phyloP scores from a whole-genome alignment of 2,113 vertebrate genomes.

The Sorex fumeus region DNA sequence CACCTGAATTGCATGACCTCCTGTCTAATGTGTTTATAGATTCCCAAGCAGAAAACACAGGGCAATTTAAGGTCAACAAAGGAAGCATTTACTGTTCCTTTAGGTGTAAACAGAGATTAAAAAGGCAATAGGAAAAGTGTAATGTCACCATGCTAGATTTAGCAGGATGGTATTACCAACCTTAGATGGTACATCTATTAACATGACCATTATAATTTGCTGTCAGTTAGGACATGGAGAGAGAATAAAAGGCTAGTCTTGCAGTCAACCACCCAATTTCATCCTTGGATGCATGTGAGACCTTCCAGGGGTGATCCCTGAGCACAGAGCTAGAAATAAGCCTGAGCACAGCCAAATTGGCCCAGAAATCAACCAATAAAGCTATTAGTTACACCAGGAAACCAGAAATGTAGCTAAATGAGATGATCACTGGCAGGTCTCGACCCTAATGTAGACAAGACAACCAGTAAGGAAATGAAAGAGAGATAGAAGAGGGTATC shows the following conservation, averaged over 20 bases:
- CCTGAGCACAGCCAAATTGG: too few species aligned
- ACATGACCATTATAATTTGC: too few species aligned
- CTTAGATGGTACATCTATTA: background rate
- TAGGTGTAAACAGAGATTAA: background rate
- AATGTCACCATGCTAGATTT: too few species aligned
- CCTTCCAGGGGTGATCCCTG: too few species aligned
- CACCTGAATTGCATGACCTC: background rate
- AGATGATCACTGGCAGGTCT: background rate
- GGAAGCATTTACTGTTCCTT: background rate
- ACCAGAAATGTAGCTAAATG: background rate
- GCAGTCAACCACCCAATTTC: too few species aligned
- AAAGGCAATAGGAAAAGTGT: background rate
- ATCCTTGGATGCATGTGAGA: too few species aligned
- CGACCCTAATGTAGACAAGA: background rate
- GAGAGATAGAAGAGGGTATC: background rate
- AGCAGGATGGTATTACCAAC: background rate
- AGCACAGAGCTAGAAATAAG: too few species aligned
- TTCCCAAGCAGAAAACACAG: background rate
- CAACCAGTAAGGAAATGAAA: background rate
- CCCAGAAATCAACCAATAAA: background rate
- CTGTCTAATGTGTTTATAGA: background rate
- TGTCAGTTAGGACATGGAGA: too few species aligned
- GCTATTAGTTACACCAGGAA: background rate
- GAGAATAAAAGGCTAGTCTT: too few species aligned
- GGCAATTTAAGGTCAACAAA: conserved; percentile 22